phyloP scores from a whole-genome alignment of 2,797 vertebrate genomes.

The Lophotriccus pileatus region DNA sequence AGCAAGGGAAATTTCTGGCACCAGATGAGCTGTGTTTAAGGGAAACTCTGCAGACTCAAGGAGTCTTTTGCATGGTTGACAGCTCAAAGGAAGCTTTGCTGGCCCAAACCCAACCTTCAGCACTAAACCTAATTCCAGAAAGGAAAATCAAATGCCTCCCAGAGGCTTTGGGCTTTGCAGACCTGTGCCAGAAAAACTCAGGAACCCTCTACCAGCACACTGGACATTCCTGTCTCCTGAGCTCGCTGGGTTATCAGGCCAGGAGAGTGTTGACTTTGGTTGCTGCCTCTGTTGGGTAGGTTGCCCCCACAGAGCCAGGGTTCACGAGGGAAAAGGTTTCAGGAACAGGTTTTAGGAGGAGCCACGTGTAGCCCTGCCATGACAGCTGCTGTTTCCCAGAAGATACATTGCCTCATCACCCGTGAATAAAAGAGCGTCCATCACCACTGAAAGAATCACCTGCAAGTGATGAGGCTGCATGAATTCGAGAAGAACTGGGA shows the following conservation, averaged over 20 bases:
- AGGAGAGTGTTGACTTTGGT: not conserved
- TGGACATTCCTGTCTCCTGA: constrained; percentile 41
- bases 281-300: not conserved
- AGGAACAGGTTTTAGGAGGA: not conserved
- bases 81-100: constrained; percentile 56
- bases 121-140: constrained; percentile 58
- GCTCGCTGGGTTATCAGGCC: not conserved
- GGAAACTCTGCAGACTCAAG: not conserved
- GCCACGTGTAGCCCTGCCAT: not conserved
- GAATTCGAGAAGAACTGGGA: not conserved
- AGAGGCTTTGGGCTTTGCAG: not conserved
- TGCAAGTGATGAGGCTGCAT: not conserved
- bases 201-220: not conserved
- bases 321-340: not conserved
- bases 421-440: fast-evolving
- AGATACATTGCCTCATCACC: not conserved
- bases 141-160: constrained; percentile 47
- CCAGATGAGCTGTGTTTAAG: constrained; percentile 3
- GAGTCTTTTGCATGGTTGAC: not conserved
- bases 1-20: constrained; percentile 34
- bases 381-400: not conserved
- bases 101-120: constrained; percentile 55
- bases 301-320: not conserved
- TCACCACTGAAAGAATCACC: not conserved
- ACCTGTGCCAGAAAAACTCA: not conserved